Conservation (phyloP, 2,888 invertebrate genomes). For the Eumacrocentrus americanus region DNA sequence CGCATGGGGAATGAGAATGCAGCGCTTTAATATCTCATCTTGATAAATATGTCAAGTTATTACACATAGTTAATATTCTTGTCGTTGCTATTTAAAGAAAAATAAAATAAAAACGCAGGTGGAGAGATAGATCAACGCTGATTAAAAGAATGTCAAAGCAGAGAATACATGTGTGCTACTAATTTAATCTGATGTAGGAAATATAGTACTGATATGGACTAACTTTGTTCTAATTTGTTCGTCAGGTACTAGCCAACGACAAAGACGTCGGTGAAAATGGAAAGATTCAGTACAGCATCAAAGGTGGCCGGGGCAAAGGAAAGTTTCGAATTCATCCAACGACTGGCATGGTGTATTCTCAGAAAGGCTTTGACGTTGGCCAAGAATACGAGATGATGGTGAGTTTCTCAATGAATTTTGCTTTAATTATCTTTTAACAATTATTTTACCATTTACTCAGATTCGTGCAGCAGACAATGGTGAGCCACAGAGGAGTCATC, state of each 20-base stretch:
- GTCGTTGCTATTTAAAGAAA: neutral
- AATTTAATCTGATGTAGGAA: neutral
- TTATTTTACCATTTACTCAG: too few relatives aligned
- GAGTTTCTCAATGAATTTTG: conserved; percentile 48
- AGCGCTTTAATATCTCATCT: conserved; percentile 31
- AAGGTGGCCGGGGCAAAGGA: conserved; percentile 78
- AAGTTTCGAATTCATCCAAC: conserved; percentile 82
- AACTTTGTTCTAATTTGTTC: conserved; percentile 19
- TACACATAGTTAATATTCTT: neutral
- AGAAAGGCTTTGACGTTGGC: conserved; percentile 73
- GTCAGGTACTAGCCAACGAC: conserved; percentile 82
- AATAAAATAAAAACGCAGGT: too few relatives aligned
- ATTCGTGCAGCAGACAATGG: conserved; percentile 85
- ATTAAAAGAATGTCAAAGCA: neutral
- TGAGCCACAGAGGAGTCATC: conserved; percentile 73
- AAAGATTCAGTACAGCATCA: conserved; percentile 80
- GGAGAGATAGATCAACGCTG: neutral
- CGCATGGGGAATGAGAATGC: conserved; percentile 39
- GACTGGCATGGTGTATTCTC: conserved; percentile 82
- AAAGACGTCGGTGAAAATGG: conserved; percentile 83
- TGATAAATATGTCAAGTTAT: conserved; percentile 7
- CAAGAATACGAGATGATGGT: conserved; percentile 73
- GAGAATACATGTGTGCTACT: neutral
- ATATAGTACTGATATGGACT: neutral
- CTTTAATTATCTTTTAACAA: too few relatives aligned